Base-by-base conservation (phyloP, 2,888 invertebrate genomes). In the Carcina quercana region DNA sequence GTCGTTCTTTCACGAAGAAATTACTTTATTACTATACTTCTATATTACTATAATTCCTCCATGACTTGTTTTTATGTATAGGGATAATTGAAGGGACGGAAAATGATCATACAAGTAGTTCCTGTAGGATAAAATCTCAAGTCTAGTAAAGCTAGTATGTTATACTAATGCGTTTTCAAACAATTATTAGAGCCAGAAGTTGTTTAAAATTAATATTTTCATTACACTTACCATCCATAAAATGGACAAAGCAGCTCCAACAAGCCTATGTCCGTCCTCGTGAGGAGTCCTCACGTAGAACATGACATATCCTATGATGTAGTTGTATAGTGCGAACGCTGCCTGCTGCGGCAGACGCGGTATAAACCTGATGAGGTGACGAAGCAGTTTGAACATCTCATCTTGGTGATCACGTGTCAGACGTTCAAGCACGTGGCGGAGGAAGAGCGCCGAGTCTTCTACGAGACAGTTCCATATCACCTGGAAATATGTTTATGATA, bases 261-360 rank as follows among this genome's bases (percentile, higher is more conserved):
- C 96, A 26, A 97, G 88, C 62, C 96, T 93, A 57, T 97, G 97
- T 0, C 97, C 96, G 27, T 95, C 94, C 59, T 98, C 98, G 57
- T 97, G 95, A 0, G 98, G 97, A 7, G 96, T 93, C 32, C 99
- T 86, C 2, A 98, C 98, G 59, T 98, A 98, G 79, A 98, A 99
- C 98, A 99, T 99, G 2, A 99, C 95, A 61, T 97, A 99, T 1
- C 99, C 99, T 49, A 99, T 98, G 52, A 99, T 93, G 57, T 99
- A 98, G 84, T 99, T 99, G 72, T 98, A 98, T 1, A 99, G 75
- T 1, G 97, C 96, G 73, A 98, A 98, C 0, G 99, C 99, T 1
- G 98, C 97, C 71, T 99, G 98, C 47, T 96, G 95, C 0, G 98
- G 97, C 37, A 98, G 74, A 26, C 95, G 91, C 1, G 96, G 95